Base-by-base conservation (phyloP, 2,797 vertebrate genomes). In the Pogonophryne albipinna region DNA sequence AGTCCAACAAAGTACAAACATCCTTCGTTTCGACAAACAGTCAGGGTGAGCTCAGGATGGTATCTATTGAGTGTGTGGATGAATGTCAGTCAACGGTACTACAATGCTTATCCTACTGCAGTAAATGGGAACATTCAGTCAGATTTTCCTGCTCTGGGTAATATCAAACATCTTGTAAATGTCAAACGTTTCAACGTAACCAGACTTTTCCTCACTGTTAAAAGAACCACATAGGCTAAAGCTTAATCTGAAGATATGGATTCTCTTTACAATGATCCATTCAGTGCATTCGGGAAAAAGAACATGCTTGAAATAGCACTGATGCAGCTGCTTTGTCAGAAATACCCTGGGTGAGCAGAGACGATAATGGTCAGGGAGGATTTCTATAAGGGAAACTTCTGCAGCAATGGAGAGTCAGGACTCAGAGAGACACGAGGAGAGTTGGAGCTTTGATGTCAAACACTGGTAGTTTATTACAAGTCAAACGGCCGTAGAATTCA, bases 1-100 rank as follows among this genome's bases (percentile, higher is more conserved):
- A 82, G 74, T 79, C 67, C 78, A 71, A 59, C 45, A 65, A 74
- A 78, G 78, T 82, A 60, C 57, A 83, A 84, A 76, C 67, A 84
- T 27, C 4, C 14, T 58, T 57, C 71, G 31, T 71, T 50, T 20
- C 38, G 19, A n/a, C 49, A 10, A 10, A 9, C 4, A 8, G 31
- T 63, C 46, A 52, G 71, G 1, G 66, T 63, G 55, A 34, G 12
- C 38, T 56, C n/a, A 27, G 45, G 38, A 66, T 38, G 52, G 46
- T n/a, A 11, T 59, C 41, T 68, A 19, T 10, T 62, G 17, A 70
- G 51, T 66, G 51, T 59, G 31, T 27, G 14, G 66, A 68, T 81
- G 14, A 71, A 65, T 62, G 59, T 64, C 71, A 42, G 41, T 52
- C 65, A 72, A 66, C 63, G 16, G 56, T 34, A 8, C 44, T 4